Conservation (phyloP, 2,888 invertebrate species). For the Apeira syringaria region DNA sequence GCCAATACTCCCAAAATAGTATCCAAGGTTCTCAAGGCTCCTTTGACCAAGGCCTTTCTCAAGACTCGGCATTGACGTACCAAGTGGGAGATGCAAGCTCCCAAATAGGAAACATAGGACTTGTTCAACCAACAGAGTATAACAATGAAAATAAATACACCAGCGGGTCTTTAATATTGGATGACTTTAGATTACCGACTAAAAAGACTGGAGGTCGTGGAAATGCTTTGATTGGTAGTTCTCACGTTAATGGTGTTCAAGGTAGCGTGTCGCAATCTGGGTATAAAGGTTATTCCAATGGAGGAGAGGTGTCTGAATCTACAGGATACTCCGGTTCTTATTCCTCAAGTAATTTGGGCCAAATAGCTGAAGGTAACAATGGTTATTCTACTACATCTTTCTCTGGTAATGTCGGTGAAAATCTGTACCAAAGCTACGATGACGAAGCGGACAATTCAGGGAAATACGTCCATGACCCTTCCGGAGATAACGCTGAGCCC, state of each 20-base stretch:
- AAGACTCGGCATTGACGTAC: constrained; percentile 37
- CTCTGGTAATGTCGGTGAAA: constrained; percentile 30
- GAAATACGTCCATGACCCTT: constrained; percentile 73
- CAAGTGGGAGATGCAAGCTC: constrained; percentile 37
- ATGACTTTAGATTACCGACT: constrained; percentile 68
- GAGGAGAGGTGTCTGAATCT: constrained; percentile 2
- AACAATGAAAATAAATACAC: constrained; percentile 56
- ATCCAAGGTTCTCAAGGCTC: constrained; percentile 5
- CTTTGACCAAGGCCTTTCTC: constrained; percentile 18
- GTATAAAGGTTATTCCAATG: constrained; percentile 17
- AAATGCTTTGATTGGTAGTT: constrained; percentile 20
- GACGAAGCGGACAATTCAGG: constrained; percentile 64
- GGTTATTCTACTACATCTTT: constrained; percentile 29
- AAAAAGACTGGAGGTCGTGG: constrained; percentile 39
- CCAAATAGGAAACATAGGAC: constrained; percentile 44
- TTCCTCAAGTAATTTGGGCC: constrained; percentile 6
- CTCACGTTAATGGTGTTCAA: constrained; percentile 29
- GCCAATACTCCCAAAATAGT: constrained; percentile 33
- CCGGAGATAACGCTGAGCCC: constrained; percentile 71
- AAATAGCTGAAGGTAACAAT: constrained; percentile 16
- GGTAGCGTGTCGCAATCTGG: constrained; percentile 19
- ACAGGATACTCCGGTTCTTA: constrained; percentile 10
- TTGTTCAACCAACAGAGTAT: constrained; percentile 62
- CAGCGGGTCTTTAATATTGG: constrained; percentile 70
- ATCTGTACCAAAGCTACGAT: constrained; percentile 43